Conservation (phyloP, 2,113 vertebrate genomes). For the Catharus fuscescens region DNA sequence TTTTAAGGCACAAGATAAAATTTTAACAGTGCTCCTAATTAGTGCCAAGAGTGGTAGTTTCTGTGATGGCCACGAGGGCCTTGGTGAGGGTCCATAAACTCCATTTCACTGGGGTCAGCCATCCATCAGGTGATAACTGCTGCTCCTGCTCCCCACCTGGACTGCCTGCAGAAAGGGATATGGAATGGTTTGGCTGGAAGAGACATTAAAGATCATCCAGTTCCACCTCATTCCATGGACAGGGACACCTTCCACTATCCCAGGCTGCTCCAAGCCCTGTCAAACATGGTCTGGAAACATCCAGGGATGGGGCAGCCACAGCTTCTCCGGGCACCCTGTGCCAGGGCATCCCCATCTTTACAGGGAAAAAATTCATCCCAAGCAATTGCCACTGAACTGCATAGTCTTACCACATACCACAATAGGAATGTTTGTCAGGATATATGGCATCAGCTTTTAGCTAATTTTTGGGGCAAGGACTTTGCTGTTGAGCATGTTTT, state of each 20-base stretch:
- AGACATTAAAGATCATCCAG: not conserved
- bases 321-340: not conserved
- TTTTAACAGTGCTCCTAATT: not conserved
- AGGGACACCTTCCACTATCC: not conserved
- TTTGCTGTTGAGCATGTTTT: not conserved
- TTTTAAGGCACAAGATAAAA: conserved; percentile 48
- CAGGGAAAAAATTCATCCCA: not conserved
- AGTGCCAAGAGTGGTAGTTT: not conserved
- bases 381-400: not conserved
- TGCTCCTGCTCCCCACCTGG: not conserved
- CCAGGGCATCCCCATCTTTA: not conserved
- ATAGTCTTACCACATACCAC: not conserved
- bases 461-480: accelerated
- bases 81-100: not conserved
- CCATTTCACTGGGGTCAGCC: conserved; percentile 15
- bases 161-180: accelerated
- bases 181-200: not conserved
- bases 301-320: not conserved
- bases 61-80: not conserved
- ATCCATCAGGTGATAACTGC: conserved; percentile 11
- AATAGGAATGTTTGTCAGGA: accelerated
- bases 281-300: not conserved
- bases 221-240: not conserved
- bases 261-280: accelerated
- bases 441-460: not conserved